Evolutionary conservation across 2,888 invertebrate genomes (phyloP).

Genomic region (Chymomyza caudatula): DNA sequence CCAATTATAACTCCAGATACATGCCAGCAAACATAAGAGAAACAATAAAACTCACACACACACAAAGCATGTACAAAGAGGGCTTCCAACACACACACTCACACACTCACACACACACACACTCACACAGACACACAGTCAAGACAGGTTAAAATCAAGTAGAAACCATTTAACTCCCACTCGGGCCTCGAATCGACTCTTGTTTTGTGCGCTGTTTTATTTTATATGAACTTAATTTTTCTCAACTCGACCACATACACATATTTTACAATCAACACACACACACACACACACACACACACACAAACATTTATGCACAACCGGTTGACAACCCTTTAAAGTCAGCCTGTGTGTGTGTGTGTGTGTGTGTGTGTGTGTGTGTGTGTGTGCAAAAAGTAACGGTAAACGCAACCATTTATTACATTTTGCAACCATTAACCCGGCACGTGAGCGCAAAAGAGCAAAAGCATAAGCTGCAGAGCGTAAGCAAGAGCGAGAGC

Average conservation of each 20-base stretch:
- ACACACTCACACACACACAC: conserved; percentile 17
- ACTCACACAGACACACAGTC: conserved; percentile 12
- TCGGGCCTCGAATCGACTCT: conserved; percentile 24
- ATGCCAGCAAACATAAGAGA: conserved; percentile 41
- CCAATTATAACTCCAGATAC: conserved; percentile 67
- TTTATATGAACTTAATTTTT: conserved; percentile 70
- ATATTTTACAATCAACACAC: conserved; percentile 41
- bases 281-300: conserved; percentile 20
- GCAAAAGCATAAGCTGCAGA: conserved; percentile 3
- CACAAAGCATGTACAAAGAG: neutral
- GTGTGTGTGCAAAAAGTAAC: conserved; percentile 51
- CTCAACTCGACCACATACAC: conserved; percentile 56
- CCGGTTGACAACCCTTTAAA: conserved; percentile 59
- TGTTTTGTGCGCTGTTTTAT: conserved; percentile 45
- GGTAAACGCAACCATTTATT: conserved; percentile 71
- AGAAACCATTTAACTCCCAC: conserved; percentile 67
- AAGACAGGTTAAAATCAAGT: conserved; percentile 66
- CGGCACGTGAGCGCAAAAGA: neutral
- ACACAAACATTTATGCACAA: conserved; percentile 16
- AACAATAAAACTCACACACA: conserved; percentile 57
- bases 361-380: conserved; percentile 8
- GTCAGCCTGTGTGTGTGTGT: neutral
- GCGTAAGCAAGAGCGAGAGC: neutral
- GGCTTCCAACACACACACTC: conserved; percentile 53
- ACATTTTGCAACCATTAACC: conserved; percentile 46